A percentile compares a stretch with the other conserved stretches of the same genome.
phyloP scores from a whole-genome alignment of 2,113 vertebrate species.

The Trachemys scripta region DNA sequence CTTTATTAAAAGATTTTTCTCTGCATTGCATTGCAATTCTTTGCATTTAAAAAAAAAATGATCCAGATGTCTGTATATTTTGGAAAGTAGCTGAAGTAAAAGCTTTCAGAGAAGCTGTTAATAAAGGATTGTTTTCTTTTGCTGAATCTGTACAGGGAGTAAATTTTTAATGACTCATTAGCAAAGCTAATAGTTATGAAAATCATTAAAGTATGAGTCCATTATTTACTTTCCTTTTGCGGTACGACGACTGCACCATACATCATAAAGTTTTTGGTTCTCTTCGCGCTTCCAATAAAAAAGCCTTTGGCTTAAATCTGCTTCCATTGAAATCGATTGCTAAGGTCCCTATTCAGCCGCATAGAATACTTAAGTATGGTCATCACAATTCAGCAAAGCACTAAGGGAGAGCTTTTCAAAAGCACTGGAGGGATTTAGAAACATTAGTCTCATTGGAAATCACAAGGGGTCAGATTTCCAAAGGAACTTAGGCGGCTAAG shows the following conservation, averaged over 20 bases:
- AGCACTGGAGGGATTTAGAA: neutral
- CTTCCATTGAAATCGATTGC: slow-evolving; percentile 20
- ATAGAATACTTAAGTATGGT: neutral
- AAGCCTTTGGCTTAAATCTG: slow-evolving; percentile 39
- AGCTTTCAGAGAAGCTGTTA: slow-evolving; percentile 52
- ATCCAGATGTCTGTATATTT: neutral
- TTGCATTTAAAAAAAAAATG: neutral
- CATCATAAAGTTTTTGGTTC: slow-evolving; percentile 58
- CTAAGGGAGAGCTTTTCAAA: neutral
- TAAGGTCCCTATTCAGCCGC: slow-evolving; percentile 26
- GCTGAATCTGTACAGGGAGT: slow-evolving; percentile 32
- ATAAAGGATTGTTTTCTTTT: slow-evolving; percentile 51
- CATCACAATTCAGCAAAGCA: slow-evolving; percentile 2
- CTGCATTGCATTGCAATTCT: neutral
- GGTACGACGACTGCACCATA: slow-evolving; percentile 44
- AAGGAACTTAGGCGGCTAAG: neutral
- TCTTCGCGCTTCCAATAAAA: slow-evolving; percentile 15
- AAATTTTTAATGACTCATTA: slow-evolving; percentile 76
- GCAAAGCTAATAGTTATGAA: slow-evolving; percentile 70
- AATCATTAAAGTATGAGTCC: slow-evolving; percentile 43
- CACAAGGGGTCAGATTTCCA: neutral
- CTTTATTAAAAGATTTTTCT: neutral
- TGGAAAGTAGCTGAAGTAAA: slow-evolving; percentile 37
- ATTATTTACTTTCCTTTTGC: slow-evolving; percentile 70
- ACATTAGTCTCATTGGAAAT: neutral